Percentiles rank a stretch among this genome's conserved stretches.
Evolutionary conservation across 1,140 invertebrate genomes (phyloP).

Genomic region (Leucophenga varia): DNA sequence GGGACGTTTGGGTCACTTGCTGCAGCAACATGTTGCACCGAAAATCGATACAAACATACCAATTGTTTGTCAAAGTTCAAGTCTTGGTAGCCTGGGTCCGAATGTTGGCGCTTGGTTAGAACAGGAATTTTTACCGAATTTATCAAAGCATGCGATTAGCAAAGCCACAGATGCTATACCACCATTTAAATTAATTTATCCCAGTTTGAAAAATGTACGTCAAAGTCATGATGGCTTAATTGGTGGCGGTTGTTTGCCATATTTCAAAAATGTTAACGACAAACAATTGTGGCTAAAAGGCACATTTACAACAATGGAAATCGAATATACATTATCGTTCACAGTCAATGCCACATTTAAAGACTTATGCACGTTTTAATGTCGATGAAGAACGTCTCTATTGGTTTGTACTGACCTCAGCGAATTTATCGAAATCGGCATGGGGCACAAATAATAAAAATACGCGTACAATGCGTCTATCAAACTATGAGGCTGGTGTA

Average conservation of each 20-base stretch:
- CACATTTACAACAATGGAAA: conserved; percentile 81
- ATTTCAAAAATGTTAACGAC: conserved; percentile 69
- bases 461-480: conserved; percentile 65
- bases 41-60: conserved; percentile 56
- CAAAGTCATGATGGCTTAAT: conserved; percentile 76
- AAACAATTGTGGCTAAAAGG: conserved; percentile 80
- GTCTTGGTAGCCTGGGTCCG: conserved; percentile 80
- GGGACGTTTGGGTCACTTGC: conserved; percentile 64
- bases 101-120: conserved; percentile 67
- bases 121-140: conserved; percentile 63
- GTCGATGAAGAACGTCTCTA: conserved; percentile 67
- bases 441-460: conserved; percentile 78
- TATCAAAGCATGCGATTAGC: conserved; percentile 57
- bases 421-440: conserved; percentile 91
- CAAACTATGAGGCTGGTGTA: conserved; percentile 88
- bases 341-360: conserved; percentile 87
- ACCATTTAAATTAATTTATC: conserved; percentile 59
- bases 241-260: conserved; percentile 84
- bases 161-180: conserved; percentile 21
- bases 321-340: conserved; percentile 66
- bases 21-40: conserved; percentile 62
- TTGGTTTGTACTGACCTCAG: conserved; percentile 85
- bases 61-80: conserved; percentile 80
- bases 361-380: conserved; percentile 75
- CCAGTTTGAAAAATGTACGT: conserved; percentile 73